Evolutionary conservation across 2,888 invertebrate genomes (phyloP).

Genomic region (Drosophila leonis): DNA sequence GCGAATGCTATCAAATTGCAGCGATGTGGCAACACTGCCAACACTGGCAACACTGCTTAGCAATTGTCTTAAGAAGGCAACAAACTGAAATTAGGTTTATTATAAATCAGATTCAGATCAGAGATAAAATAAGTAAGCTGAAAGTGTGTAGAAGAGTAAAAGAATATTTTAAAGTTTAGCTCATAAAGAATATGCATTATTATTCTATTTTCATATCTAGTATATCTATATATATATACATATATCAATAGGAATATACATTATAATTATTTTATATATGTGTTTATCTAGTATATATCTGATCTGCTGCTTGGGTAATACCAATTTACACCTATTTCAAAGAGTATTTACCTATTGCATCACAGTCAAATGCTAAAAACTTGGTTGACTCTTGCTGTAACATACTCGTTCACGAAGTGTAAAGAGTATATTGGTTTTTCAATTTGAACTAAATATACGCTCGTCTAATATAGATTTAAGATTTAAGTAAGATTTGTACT

Average conservation of each 20-base stretch:
- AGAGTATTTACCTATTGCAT: background rate
- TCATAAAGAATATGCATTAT: too few relatives aligned
- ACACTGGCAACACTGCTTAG: background rate
- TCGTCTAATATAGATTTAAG: too few relatives aligned
- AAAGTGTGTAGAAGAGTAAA: too few relatives aligned
- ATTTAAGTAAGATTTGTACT: too few relatives aligned
- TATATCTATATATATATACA: too few relatives aligned
- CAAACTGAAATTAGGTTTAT: too few relatives aligned
- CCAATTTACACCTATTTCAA: background rate
- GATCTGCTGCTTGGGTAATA: background rate
- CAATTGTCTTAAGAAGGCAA: constrained; percentile 14
- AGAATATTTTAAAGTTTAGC: too few relatives aligned
- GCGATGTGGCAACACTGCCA: constrained; percentile 28
- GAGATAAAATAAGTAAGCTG: too few relatives aligned
- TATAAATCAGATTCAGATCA: background rate
- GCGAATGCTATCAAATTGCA: constrained; percentile 38
- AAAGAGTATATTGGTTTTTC: constrained; percentile 1
- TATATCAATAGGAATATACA: background rate
- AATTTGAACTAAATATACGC: background rate
- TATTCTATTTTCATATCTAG: too few relatives aligned
- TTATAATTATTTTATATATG: background rate
- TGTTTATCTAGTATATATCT: background rate
- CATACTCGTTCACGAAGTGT: background rate
- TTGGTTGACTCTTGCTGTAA: background rate
- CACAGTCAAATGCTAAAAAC: background rate